Percentiles rank a stretch among this genome's conserved stretches.
Evolutionary conservation across 2,113 vertebrate genomes (phyloP).

Genomic region (Poeciliopsis retropinna): DNA sequence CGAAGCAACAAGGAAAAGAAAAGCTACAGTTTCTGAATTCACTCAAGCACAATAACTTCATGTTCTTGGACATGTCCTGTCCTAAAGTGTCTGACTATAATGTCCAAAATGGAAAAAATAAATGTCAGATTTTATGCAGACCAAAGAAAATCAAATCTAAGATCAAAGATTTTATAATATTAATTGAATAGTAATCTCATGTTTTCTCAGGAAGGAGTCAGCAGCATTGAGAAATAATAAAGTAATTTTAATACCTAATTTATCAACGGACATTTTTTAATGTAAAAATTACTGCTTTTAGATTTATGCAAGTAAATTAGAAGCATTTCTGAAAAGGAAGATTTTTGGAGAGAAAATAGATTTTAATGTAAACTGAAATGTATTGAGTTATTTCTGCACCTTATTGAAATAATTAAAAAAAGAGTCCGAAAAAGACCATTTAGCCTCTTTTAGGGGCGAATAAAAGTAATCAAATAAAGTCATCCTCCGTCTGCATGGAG

Average conservation of each 20-base stretch:
- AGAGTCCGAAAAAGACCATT: background rate
- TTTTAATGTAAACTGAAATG: background rate
- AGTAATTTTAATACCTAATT: background rate
- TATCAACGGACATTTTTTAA: background rate
- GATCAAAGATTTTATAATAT: too few relatives aligned
- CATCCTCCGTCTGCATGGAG: constrained; percentile 10
- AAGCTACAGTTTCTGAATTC: background rate
- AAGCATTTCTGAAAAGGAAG: background rate
- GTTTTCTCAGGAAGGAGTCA: background rate
- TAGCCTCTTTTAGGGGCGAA: constrained; percentile 1
- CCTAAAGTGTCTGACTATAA: background rate
- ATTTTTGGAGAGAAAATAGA: background rate
- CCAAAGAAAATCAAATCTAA: background rate
- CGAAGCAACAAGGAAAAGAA: background rate
- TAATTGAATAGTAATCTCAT: background rate
- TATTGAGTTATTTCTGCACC: background rate
- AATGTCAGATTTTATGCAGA: background rate
- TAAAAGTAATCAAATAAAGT: background rate
- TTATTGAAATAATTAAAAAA: background rate
- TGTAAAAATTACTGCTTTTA: background rate
- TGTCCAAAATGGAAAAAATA: background rate
- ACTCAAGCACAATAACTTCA: background rate
- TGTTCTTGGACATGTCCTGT: background rate
- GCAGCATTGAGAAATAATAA: background rate
- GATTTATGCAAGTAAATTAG: background rate